Base-by-base conservation (phyloP, 2,888 invertebrate species). In the Perizoma affinitatum region DNA sequence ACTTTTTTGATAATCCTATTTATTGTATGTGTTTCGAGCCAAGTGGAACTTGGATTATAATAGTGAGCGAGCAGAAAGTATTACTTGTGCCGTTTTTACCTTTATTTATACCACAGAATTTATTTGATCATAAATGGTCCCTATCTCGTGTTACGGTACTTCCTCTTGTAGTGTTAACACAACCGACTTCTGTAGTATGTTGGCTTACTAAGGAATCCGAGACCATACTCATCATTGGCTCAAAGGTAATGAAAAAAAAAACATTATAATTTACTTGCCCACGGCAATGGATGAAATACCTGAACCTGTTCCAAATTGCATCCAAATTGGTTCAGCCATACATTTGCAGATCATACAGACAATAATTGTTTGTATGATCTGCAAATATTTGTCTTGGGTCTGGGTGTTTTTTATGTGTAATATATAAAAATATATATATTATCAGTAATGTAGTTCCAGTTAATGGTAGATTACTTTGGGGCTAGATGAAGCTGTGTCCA, bases 1-100 rank as follows among this genome's bases (percentile, higher is more conserved):
- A 92, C 76, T 90, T 90, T 66, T 61, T 86, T 35, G 90, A 91
- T 66, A 90, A 91, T 82, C 90, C 87, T 42, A 93, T 96, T 60
- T 93, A 95, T 79, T 95, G 95, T 77, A 91, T 97, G 82, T 96
- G 97, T 82, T 97, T 97, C 85, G 97, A 97, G 87, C 96, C 96
- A 1, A 94, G 95, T 61, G 97, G 97, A 56, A 95, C 95, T 45
- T 96, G 96, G 96, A 88, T 96, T 35, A 86, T 96, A 34, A 92
- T 95, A 67, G 87, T 94, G 61, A 94, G 94, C 84, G 93, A 93
- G 78, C 87, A 87, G 66, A 91, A 90, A 69, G 79, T 93, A 5
- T 74, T 92, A 36, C 77, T 92, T n/a, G 88, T 92, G n/a, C 93
- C 93, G 33, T 92, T 90, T 74, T 76, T 93, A 40, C 91, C 93